Percentiles rank a stretch among this genome's conserved stretches.
These are phyloP conservation scores for Glyphotaelius pellucidus DNA, from an alignment of 2,888 invertebrate genomes.

Conservation along the genomic window DNA sequence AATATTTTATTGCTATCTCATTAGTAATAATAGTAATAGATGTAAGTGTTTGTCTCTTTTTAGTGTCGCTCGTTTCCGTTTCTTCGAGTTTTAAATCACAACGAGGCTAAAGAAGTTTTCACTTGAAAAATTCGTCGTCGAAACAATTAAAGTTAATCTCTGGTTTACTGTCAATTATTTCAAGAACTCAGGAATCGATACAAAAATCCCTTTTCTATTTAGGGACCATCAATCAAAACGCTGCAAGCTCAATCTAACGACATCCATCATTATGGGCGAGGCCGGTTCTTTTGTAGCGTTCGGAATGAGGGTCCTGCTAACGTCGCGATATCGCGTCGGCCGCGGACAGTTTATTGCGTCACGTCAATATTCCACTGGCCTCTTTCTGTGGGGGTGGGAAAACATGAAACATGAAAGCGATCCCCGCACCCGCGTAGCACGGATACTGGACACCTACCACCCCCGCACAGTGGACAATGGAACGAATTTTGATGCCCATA, in stretches of 20 bases:
- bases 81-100: no score
- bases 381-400: constrained; percentile 5
- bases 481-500: background rate
- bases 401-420: background rate
- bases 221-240: background rate
- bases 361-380: constrained; percentile 28
- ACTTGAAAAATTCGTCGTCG: background rate
- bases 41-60: no score
- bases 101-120: no score
- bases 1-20: no score
- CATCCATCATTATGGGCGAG: background rate
- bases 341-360: constrained; percentile 42
- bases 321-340: constrained; percentile 14
- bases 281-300: background rate
- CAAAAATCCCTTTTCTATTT: background rate
- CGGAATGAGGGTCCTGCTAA: background rate
- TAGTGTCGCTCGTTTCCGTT: no score
- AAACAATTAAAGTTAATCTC: background rate
- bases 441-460: background rate
- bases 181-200: background rate
- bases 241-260: background rate
- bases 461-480: background rate
- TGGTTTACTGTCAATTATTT: background rate
- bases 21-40: no score
- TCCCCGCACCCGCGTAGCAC: background rate